These are phyloP conservation scores for Pyrocoelia pectoralis DNA, from an alignment of 2,888 invertebrate species.

Conservation along the genomic window DNA sequence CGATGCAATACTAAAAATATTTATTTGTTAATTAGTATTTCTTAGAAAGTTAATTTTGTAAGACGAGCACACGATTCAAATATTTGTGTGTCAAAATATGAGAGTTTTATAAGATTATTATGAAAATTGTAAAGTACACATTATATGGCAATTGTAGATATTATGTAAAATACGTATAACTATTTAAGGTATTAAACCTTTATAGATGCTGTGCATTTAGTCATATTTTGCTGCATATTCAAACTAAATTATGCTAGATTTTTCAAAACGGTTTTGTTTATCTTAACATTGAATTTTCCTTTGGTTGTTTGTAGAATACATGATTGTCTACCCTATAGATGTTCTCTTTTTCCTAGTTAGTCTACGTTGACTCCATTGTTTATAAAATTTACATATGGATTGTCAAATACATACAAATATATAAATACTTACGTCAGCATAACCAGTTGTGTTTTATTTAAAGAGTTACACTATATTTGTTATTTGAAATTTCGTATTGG, in stretches of 20 bases:
- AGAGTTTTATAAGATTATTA: conserved; percentile 28
- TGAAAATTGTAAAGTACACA: conserved; percentile 31
- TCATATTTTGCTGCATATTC: conserved; percentile 31
- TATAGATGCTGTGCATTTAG: conserved; percentile 36
- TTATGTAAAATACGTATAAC: conserved; percentile 34
- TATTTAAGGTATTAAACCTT: conserved; percentile 31
- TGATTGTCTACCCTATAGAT: conserved; percentile 23
- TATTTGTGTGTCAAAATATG: conserved; percentile 31
- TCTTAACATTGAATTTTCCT: conserved; percentile 2
- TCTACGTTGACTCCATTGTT: conserved; percentile 29
- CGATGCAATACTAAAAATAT: conserved; percentile 36
- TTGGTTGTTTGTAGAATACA: conserved; percentile 20
- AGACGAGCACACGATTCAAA: conserved; percentile 29
- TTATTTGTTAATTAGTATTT: conserved; percentile 30
- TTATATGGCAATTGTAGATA: conserved; percentile 42
- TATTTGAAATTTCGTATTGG: not conserved
- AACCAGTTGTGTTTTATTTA: conserved; percentile 28
- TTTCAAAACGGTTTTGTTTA: conserved; percentile 10
- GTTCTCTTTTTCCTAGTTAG: conserved; percentile 32
- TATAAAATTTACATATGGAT: conserved; percentile 35
- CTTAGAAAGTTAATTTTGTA: conserved; percentile 15
- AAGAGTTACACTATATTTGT: not conserved
- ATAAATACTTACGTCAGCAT: conserved; percentile 28
- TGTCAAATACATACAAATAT: conserved; percentile 35
- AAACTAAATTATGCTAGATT: conserved; percentile 11